Evolutionary conservation across 64 coral and sea anemone genomes (phyloP), one percentile per base, ranked within the genome.

Genomic region (Pachyseris speciosa): DNA sequence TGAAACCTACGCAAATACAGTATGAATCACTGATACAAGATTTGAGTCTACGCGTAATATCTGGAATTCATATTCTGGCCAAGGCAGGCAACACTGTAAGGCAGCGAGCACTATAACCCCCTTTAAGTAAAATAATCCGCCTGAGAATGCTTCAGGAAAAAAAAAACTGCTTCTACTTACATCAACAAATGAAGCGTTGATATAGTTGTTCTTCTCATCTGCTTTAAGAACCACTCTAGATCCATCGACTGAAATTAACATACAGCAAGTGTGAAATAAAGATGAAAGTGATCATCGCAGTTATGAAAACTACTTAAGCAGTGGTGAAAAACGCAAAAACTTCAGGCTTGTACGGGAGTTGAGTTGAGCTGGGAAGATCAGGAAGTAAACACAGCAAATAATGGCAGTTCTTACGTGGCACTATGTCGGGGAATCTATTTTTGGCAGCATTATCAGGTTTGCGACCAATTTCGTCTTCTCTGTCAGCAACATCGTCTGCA

Each of bases 181-280:
- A 26, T 84, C 65, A 1, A 83, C 89, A 65, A 72, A 84, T 2
- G 79, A 53, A 9, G 89, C 89, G 59, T 91, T 91, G 39, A 91
- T 84, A 47, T 91, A 91, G 43, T 58, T 13, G 26, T 33, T 55
- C 11, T 49, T 39, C 26, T 25, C 22, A 13, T 91, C 78, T 4
- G 20, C 17, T 9, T 39, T 38, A 4, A 33, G 31, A 16, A 72
- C 28, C 15, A 69, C 63, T 52, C 83, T 86, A 8, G 40, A 86
- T 64, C 64, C 47, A 55, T 86, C 27, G 22, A 39, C 83, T 67
- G 58, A 32, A 48, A 40, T 37, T 27, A 15, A 69, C 1, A 67
- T 12, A 40, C 9, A 74, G 22, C 17, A 5, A n/a, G 13, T 16
- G 13, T 55, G 58, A 19, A 78, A 79, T n/a, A n/a, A n/a, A n/a